Evolutionary conservation across 2,888 invertebrate species (phyloP), one percentile per base, ranked within the genome.

Genomic region (Conchocele bisecta): DNA sequence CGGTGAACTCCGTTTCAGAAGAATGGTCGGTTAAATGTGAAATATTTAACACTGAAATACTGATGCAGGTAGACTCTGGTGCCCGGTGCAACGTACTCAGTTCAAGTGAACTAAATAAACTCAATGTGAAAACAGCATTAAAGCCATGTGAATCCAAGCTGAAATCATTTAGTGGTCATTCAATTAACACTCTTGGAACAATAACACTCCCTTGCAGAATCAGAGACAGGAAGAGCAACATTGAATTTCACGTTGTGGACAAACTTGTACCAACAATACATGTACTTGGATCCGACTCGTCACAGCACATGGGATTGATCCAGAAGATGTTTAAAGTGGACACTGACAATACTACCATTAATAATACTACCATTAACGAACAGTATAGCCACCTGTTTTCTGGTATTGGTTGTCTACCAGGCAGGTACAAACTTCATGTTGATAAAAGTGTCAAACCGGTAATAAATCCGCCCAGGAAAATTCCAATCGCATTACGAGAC

Each of bases 1-100:
- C 31, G 41, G 15, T n/a, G n/a, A n/a, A n/a, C n/a, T n/a, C n/a
- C n/a, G n/a, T n/a, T n/a, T n/a, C n/a, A n/a, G n/a, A n/a, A n/a
- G n/a, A n/a, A n/a, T n/a, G n/a, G n/a, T n/a, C n/a, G n/a, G n/a
- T n/a, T n/a, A n/a, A n/a, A n/a, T n/a, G n/a, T n/a, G n/a, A n/a
- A n/a, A n/a, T n/a, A n/a, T n/a, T n/a, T n/a, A n/a, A n/a, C n/a
- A n/a, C n/a, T n/a, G n/a, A n/a, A n/a, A n/a, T n/a, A n/a, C n/a
- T n/a, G n/a, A n/a, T n/a, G n/a, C 70, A 71, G 20, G 48, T 70
- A 24, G 73, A 76, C 42, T 68, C 75, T 17, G 75, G 68, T 20
- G 69, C 64, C 2, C 65, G 51, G 44, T 73, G 67, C 35, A 77
- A 77, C 51, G 70, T 73, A 11, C 17, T 69, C 11, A 41, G 53